These are phyloP conservation scores for Notothenia coriiceps DNA, from an alignment of 2,113 vertebrate species.

Conservation along the genomic window DNA sequence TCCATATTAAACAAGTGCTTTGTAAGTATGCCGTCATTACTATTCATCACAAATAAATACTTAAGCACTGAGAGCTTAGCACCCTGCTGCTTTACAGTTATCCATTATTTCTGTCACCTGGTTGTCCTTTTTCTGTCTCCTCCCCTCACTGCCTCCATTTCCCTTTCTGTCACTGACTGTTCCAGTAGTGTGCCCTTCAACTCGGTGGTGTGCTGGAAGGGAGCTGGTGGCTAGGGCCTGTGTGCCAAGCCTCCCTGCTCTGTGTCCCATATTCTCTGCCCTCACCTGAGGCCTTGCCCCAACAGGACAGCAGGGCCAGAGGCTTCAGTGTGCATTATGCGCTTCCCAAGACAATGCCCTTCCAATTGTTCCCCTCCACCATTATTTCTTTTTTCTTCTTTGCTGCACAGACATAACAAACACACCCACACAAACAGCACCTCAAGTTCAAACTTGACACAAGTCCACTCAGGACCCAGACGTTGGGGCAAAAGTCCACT, in stretches of 20 bases:
- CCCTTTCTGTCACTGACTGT: constrained; percentile 54
- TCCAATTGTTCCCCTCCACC: constrained; percentile 16
- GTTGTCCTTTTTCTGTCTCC: constrained; percentile 62
- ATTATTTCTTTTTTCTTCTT: constrained; percentile 4
- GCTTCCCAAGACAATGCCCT: constrained; percentile 56
- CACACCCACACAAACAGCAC: constrained; percentile 43
- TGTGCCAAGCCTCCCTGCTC: constrained; percentile 71
- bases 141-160: constrained; percentile 38
- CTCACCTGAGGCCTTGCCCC: constrained; percentile 72
- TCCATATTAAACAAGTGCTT: constrained; percentile 85
- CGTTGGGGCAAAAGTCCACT: constrained; percentile 68
- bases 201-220: constrained; percentile 64
- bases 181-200: constrained; percentile 71
- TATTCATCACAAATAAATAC: constrained; percentile 87
- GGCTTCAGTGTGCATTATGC: constrained; percentile 40
- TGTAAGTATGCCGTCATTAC: constrained; percentile 83
- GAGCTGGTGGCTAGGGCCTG: constrained; percentile 65
- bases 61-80: constrained; percentile 84
- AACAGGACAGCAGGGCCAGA: constrained; percentile 54
- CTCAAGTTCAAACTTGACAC: constrained; percentile 59
- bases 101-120: constrained; percentile 77
- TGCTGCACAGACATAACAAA: constrained; percentile 32
- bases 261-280: constrained; percentile 67
- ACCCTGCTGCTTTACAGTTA: constrained; percentile 78
- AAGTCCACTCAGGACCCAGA: constrained; percentile 54